These are phyloP conservation scores for Pangasius sanitwongsei DNA, from an alignment of 2,797 vertebrate species.

Conservation along the genomic window DNA sequence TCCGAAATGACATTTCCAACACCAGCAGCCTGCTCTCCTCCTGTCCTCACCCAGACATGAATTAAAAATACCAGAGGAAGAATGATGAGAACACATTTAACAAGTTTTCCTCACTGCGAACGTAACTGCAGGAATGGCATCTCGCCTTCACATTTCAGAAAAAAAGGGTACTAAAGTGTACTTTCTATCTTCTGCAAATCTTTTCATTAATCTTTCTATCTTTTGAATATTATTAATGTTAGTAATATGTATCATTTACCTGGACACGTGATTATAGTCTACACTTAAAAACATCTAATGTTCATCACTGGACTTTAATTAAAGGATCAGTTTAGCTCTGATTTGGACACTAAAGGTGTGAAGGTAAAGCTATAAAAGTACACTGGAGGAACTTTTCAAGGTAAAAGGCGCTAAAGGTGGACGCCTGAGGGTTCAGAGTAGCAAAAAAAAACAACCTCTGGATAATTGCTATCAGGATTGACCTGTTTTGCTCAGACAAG, in stretches of 20 bases:
- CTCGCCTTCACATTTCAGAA: not conserved
- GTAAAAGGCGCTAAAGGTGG: not conserved
- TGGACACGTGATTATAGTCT: not conserved
- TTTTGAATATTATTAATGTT: not conserved
- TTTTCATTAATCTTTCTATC: not conserved
- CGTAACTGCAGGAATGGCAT: not conserved
- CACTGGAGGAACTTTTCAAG: too few species aligned
- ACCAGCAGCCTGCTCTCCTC: not conserved
- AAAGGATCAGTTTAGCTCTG: not conserved
- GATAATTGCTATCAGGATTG: not conserved
- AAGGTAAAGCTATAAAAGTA: too few species aligned
- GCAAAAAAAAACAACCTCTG: not conserved
- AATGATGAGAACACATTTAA: too few species aligned
- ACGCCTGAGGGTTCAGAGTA: not conserved
- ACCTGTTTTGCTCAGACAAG: not conserved
- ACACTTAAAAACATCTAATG: not conserved
- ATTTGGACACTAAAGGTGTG: not conserved
- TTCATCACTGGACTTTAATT: not conserved
- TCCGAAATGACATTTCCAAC: constrained; percentile 25
- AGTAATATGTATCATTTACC: not conserved
- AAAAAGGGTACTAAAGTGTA: not conserved
- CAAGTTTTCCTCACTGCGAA: not conserved
- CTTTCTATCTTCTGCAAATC: not conserved
- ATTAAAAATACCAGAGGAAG: not conserved
- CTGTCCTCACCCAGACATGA: not conserved